Conservation (phyloP, 1,140 invertebrate genomes). For the Calosoma granatense region DNA sequence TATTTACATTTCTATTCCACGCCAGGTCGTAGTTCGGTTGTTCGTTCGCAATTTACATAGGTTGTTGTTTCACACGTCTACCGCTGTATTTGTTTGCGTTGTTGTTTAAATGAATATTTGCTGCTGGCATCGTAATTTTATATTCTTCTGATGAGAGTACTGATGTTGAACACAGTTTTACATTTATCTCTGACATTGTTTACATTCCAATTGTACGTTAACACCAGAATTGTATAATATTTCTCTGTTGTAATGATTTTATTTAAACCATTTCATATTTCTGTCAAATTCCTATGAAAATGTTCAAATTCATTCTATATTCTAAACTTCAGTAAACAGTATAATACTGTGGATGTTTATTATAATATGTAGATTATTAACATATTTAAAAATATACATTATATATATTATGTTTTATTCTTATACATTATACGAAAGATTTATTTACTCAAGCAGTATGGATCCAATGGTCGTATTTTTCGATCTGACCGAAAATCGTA, state of each 20-base stretch:
- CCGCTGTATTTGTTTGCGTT: not conserved
- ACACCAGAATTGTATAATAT: not conserved
- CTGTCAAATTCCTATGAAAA: too few species aligned
- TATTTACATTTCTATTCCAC: constrained; percentile 1
- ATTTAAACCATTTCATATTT: too few species aligned
- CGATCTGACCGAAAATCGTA: not conserved
- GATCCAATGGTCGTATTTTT: not conserved
- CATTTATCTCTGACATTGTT: too few species aligned
- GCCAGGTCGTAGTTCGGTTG: not conserved
- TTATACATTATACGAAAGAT: too few species aligned
- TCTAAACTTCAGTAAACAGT: too few species aligned
- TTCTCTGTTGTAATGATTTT: too few species aligned
- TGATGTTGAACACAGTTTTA: not conserved
- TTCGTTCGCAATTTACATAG: not conserved
- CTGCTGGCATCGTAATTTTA: not conserved
- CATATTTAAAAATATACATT: too few species aligned
- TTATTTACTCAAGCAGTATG: not conserved
- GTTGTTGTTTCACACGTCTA: not conserved
- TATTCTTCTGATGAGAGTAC: too few species aligned
- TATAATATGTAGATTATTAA: not conserved
- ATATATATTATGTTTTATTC: too few species aligned
- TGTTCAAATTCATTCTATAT: too few species aligned
- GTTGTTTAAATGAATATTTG: not conserved
- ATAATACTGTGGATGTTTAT: too few species aligned
- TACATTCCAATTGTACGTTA: too few species aligned